Base-by-base conservation (phyloP, 2,113 vertebrate genomes). In the Callionymus lyra region DNA sequence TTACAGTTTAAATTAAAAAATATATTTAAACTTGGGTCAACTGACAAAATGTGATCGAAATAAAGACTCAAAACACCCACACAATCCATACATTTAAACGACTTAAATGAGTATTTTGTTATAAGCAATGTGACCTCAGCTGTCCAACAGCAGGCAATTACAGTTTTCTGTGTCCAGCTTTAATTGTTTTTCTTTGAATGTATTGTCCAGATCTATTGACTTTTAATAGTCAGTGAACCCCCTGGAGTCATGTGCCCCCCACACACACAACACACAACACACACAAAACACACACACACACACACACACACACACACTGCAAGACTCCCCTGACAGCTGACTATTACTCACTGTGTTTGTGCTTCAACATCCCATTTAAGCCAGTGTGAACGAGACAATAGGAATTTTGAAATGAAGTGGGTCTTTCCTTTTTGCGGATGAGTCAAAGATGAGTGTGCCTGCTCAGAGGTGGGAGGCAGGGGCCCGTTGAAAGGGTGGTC, bases 391-490 rank as follows among this genome's bases (percentile, higher is more conserved):
- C 36, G 54, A 74, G 56, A 73, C 74, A 70, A 63, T 53, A 41
- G 66, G 77, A 59, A 78, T 82, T 72, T 65, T 50, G 12, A 63
- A 65, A 74, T 62, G 47, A 60, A 57, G 21, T 34, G 65, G 60
- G 62, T 51, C 65, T 69, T 75, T 74, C 55, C 60, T 63, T 32
- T 17, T 34, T 48, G 32, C 47, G 49, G 2, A 21, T 82, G 77
- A 76, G 68, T 80, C 72, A 82, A 79, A 43, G 54, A 65, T 82
- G 80, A 82, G 67, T 72, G 73, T 59, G 56, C 43, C 48, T 76
- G 75, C 68, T 54, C 67, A 80, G 76, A 74, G 77, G 51, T 48
- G 44, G 46, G 61, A 70, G 53, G 58, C 63, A 62, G 77, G 56
- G 77, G 67, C 75, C 69, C 70, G 44, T 34, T 44, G 63, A 66